Evolutionary conservation across 2,888 invertebrate genomes (phyloP), one percentile per base, ranked within the genome.

Genomic region (Leucozona laternaria): DNA sequence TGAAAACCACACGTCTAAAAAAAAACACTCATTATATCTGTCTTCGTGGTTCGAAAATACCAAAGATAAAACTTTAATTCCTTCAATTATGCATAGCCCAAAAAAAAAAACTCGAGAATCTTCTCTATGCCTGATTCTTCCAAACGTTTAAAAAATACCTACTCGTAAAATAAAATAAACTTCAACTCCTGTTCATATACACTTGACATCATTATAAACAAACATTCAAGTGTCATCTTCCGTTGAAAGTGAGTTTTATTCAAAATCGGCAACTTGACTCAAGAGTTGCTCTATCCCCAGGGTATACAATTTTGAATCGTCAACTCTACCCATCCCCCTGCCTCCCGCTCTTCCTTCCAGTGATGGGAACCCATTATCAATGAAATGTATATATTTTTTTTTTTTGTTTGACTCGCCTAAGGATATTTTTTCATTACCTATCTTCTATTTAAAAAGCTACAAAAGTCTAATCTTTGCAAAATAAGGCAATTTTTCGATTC

Each of bases 401-500:
- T n/a, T 28, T 5, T 58, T 10, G 13, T n/a, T 57, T 37, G 6
- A 64, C 66, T 53, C n/a, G 68, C 68, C 68, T 17, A 22, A 53
- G 53, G 68, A 53, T 7, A 53, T 37, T 68, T 37, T 28, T 37
- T 40, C 15, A 15, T 53, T 31, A 31, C 15, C 66, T 53, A 68
- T 53, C 53, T n/a, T 20, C 50, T 22, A 53, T 17, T 40, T 25
- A 53, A n/a, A 37, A 37, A 34, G 8, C 8, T n/a, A 40, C 15
- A 28, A 53, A 53, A 48, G 8, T 48, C 15, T 20, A 31, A 31
- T 48, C 22, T 50, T 37, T 48, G 17, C 22, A 50, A 40, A 68
- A n/a, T 68, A 68, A 40, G 37, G 53, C 22, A 53, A 20, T 53
- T 68, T 68, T 68, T 53, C 17, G 37, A 53, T 68, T 37, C 22